These are phyloP conservation scores for Sicus ferrugineus DNA, from an alignment of 2,888 invertebrate genomes.

Conservation along the genomic window DNA sequence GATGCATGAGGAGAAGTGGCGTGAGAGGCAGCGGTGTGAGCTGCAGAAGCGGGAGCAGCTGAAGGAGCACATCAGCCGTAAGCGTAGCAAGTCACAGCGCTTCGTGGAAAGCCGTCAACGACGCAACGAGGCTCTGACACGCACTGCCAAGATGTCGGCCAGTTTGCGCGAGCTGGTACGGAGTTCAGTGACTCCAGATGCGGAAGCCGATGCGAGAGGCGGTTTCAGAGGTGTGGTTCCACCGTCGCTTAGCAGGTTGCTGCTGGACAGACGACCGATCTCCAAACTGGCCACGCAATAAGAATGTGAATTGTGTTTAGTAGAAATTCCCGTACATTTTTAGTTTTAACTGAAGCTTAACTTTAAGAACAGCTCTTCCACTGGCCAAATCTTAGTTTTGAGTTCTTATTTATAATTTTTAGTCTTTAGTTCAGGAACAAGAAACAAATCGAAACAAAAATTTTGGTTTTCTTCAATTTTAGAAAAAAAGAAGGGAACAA, in stretches of 20 bases:
- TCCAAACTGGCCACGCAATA: constrained; percentile 32
- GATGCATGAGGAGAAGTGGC: constrained; percentile 61
- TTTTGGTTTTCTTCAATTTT: no score
- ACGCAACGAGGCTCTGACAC: constrained; percentile 54
- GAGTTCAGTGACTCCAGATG: constrained; percentile 61
- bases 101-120: constrained; percentile 57
- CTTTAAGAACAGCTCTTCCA: background rate
- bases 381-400: no score
- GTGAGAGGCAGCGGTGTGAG: constrained; percentile 55
- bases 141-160: constrained; percentile 61
- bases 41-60: constrained; percentile 54
- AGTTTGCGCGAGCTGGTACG: constrained; percentile 62
- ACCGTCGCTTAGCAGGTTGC: constrained; percentile 45
- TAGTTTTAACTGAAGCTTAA: background rate
- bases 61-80: constrained; percentile 55
- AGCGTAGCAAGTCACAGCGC: constrained; percentile 55
- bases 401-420: no score
- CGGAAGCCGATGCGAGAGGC: constrained; percentile 28
- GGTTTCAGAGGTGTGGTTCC: constrained; percentile 40
- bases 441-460: no score
- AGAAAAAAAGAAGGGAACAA: no score
- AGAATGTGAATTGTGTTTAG: background rate
- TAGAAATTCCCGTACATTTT: background rate
- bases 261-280: constrained; percentile 44
- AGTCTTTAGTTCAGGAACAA: no score